Conservation (phyloP, 2,888 invertebrate species). For the Epiblema foenella region DNA sequence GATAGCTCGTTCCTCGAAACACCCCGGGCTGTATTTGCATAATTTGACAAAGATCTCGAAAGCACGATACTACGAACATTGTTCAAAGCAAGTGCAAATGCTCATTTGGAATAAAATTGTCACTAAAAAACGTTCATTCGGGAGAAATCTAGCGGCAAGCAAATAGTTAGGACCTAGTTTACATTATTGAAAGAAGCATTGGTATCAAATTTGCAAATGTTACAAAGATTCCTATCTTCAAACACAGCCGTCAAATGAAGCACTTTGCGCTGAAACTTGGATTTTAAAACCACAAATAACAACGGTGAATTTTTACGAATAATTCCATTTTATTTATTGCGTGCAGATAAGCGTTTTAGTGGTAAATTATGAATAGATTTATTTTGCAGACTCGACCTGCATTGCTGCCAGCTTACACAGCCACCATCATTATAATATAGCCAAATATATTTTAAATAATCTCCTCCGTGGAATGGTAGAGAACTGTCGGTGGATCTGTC, state of each 20-base stretch:
- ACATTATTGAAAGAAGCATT: too few species aligned
- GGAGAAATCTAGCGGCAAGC: neutral
- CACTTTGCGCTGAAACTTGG: neutral
- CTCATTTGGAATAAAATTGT: too few species aligned
- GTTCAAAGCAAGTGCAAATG: neutral
- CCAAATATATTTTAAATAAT: neutral
- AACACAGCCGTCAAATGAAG: neutral
- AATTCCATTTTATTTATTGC: slow-evolving; percentile 53
- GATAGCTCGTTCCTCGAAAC: slow-evolving; percentile 15
- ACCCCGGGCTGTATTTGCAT: slow-evolving; percentile 26
- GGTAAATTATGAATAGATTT: slow-evolving; percentile 66
- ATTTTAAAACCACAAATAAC: slow-evolving; percentile 11
- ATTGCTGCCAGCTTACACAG: slow-evolving; percentile 37
- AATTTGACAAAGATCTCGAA: slow-evolving; percentile 34
- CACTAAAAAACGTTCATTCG: too few species aligned
- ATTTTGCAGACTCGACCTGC: slow-evolving; percentile 49
- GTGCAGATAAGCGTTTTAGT: slow-evolving; percentile 57
- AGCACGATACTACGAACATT: neutral
- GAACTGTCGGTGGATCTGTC: too few species aligned
- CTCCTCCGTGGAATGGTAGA: neutral
- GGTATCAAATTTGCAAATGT: too few species aligned
- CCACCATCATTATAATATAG: neutral
- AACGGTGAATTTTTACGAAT: slow-evolving; percentile 17
- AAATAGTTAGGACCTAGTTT: neutral
- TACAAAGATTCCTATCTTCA: too few species aligned